Conservation (phyloP, 2,113 vertebrate genomes). For the Pedetes capensis region DNA sequence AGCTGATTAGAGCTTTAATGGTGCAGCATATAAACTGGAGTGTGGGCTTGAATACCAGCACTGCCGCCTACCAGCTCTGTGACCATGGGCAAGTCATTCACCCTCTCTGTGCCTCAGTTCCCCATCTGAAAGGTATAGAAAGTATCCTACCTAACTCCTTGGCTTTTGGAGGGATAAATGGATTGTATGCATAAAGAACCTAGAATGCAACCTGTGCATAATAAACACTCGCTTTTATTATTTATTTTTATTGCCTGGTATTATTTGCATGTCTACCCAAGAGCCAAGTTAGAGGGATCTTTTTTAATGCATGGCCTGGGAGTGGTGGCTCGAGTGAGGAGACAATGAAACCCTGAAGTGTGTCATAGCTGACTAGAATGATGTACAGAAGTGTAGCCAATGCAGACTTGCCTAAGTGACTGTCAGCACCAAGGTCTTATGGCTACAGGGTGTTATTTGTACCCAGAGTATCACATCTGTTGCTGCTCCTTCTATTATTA, state of each 20-base stretch:
- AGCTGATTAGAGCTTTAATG: not conserved
- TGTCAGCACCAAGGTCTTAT: fast-evolving
- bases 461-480: not conserved
- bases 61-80: not conserved
- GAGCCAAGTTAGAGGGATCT: not conserved
- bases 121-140: not conserved
- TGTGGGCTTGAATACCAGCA: not conserved
- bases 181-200: not conserved
- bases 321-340: not conserved
- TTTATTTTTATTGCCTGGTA: not conserved
- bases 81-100: not conserved
- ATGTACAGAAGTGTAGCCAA: not conserved
- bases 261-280: not conserved
- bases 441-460: not conserved
- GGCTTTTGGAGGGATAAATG: not conserved
- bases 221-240: not conserved
- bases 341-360: not conserved
- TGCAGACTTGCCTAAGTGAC: not conserved
- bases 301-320: not conserved
- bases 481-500: not conserved
- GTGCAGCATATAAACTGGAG: not conserved
- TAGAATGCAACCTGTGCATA: not conserved
- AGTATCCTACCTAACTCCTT: not conserved
- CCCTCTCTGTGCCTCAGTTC: not conserved
- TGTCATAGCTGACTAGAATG: not conserved